Evolutionary conservation across 1,140 invertebrate genomes (phyloP).

Genomic region (Bombus turneri): DNA sequence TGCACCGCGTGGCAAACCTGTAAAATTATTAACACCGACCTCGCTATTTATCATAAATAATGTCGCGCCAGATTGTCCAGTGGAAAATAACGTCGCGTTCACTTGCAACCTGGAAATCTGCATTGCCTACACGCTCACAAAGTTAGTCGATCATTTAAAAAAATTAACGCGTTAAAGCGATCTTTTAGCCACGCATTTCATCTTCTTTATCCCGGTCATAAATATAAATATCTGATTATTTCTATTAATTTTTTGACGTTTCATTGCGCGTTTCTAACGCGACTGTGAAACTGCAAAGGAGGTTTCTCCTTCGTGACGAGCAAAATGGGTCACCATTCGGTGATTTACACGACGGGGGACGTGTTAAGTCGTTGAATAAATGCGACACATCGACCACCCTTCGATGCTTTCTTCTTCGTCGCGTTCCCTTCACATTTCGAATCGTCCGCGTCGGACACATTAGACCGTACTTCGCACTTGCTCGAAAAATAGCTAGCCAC

Average conservation of each 20-base stretch:
- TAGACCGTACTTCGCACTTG: constrained; percentile 30
- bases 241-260: background rate
- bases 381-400: constrained; percentile 15
- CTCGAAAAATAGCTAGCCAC: background rate
- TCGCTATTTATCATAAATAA: constrained; percentile 30
- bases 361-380: constrained; percentile 32
- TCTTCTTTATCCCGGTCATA: no score
- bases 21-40: background rate
- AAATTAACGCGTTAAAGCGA: no score
- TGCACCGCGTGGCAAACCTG: background rate
- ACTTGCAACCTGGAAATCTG: background rate
- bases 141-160: no score
- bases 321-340: constrained; percentile 15
- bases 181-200: no score
- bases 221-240: no score
- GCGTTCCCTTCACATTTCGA: background rate
- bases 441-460: background rate
- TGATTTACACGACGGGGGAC: background rate
- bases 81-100: background rate
- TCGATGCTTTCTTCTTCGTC: background rate
- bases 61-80: background rate
- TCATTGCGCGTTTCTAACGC: background rate
- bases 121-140: background rate
- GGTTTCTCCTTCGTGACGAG: background rate
- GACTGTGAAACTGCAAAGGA: background rate